phyloP scores from a whole-genome alignment of 92 coral and sea anemone genomes.

The Umimayanthus kanabou region DNA sequence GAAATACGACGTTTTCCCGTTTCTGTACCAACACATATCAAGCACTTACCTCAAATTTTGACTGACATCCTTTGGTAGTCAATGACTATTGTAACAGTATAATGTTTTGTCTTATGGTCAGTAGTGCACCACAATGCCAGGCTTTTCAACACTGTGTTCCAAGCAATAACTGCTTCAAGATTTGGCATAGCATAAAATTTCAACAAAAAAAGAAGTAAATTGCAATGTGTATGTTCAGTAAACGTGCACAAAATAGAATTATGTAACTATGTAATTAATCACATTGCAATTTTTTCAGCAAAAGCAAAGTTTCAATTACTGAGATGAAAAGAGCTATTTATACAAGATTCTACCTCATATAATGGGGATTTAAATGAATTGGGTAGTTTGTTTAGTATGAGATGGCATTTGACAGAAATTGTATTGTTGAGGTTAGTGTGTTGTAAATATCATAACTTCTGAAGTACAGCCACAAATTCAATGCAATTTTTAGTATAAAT shows the following conservation, averaged over 20 bases:
- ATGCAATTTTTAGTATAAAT: not conserved
- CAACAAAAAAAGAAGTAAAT: constrained; percentile 7
- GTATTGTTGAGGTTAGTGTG: not conserved
- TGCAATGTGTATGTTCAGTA: not conserved
- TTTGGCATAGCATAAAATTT: constrained; percentile 1
- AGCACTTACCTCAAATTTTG: not conserved
- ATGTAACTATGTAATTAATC: not conserved
- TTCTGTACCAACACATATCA: too few relatives aligned
- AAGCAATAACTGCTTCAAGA: constrained; percentile 18
- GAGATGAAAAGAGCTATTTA: not conserved
- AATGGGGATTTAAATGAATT: not conserved
- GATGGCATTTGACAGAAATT: not conserved
- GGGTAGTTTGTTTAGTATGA: constrained; percentile 14
- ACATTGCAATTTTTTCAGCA: constrained; percentile 2
- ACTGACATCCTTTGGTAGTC: constrained; percentile 1
- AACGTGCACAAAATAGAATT: constrained; percentile 14
- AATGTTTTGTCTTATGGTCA: too few relatives aligned
- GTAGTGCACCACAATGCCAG: too few relatives aligned
- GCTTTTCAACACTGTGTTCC: constrained; percentile 11
- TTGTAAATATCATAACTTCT: constrained; percentile 16
- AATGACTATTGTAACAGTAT: not conserved
- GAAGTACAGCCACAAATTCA: constrained; percentile 21
- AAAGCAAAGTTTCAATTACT: constrained; percentile 4
- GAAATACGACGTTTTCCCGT: not conserved
- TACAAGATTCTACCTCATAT: constrained; percentile 1